Conservation (phyloP, 2,888 invertebrate genomes). For the Pseudoips prasinana region DNA sequence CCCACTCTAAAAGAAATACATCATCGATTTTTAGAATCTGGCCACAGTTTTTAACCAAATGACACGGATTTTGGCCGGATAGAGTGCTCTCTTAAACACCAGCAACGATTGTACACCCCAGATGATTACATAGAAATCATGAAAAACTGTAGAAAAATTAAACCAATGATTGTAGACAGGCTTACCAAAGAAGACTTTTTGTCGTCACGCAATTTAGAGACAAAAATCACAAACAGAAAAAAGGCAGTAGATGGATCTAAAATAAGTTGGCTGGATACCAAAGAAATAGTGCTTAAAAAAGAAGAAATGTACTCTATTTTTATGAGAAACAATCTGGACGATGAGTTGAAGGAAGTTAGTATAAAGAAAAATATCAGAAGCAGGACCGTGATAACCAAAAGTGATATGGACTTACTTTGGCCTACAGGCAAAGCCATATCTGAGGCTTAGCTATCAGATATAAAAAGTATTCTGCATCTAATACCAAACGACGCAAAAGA, state of each 20-base stretch:
- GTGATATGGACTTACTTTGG: conserved; percentile 17
- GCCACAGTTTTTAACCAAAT: conserved; percentile 20
- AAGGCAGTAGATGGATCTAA: conserved; percentile 10
- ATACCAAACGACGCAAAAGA: conserved; percentile 13
- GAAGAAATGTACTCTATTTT: conserved; percentile 10
- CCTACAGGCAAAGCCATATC: conserved; percentile 15
- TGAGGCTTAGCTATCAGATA: conserved; percentile 11
- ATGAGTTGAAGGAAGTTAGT: conserved; percentile 11
- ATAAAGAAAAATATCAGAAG: conserved; percentile 16
- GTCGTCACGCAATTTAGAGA: conserved; percentile 9
- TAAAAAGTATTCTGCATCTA: conserved; percentile 14
- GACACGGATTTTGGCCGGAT: conserved; percentile 21
- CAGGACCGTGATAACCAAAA: conserved; percentile 9
- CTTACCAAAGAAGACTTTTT: conserved; percentile 10
- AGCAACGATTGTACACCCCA: conserved; percentile 10
- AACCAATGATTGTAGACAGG: conserved; percentile 9
- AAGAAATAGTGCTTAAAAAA: conserved; percentile 16
- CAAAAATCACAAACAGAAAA: conserved; percentile 10
- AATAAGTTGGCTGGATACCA: conserved; percentile 13
- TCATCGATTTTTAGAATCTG: conserved; percentile 20
- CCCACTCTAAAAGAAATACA: conserved; percentile 17
- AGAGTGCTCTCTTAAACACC: conserved; percentile 14
- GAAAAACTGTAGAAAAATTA: conserved; percentile 9
- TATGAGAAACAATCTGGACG: conserved; percentile 14
- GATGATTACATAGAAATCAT: conserved; percentile 14